Evolutionary conservation across 2,888 invertebrate genomes (phyloP).

Genomic region (Teinopalpus imperialis): DNA sequence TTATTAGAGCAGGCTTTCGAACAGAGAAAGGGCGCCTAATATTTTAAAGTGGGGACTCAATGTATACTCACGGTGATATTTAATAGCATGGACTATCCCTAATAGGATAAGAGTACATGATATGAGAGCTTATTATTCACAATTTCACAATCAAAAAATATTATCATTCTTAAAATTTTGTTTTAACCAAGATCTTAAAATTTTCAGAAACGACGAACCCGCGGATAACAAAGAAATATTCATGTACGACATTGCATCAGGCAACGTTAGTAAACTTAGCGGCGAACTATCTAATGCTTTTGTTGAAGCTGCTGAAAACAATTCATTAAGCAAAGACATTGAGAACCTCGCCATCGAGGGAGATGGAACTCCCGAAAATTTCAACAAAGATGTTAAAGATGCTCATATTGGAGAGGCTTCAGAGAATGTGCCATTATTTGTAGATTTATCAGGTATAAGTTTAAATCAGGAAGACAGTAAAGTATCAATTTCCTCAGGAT

Average conservation of each 20-base stretch:
- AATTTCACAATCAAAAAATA: background rate
- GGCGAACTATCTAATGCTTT: slow-evolving; percentile 93
- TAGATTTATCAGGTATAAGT: slow-evolving; percentile 71
- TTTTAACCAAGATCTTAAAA: too few relatives aligned
- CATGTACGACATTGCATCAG: slow-evolving; percentile 91
- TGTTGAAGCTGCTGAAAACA: slow-evolving; percentile 93
- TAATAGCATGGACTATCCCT: too few relatives aligned
- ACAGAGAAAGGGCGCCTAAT: too few relatives aligned
- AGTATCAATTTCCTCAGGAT: slow-evolving; percentile 75
- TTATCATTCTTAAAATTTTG: too few relatives aligned
- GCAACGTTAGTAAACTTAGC: slow-evolving; percentile 88
- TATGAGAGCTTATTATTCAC: too few relatives aligned
- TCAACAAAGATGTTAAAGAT: slow-evolving; percentile 49
- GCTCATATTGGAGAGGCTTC: slow-evolving; percentile 62
- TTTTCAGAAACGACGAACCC: slow-evolving; percentile 69
- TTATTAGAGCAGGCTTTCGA: too few relatives aligned
- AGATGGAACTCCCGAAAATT: slow-evolving; percentile 69
- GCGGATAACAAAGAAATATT: slow-evolving; percentile 88
- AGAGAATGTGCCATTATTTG: slow-evolving; percentile 78
- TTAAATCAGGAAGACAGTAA: slow-evolving; percentile 62
- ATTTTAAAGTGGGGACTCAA: too few relatives aligned
- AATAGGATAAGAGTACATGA: too few relatives aligned
- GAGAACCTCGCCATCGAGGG: slow-evolving; percentile 81
- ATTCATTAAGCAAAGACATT: slow-evolving; percentile 85
- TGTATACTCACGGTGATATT: too few relatives aligned